Evolutionary conservation across 2,113 vertebrate species (phyloP), one percentile per base, ranked within the genome.

Genomic region (Cryptomyrus ogoouensis): DNA sequence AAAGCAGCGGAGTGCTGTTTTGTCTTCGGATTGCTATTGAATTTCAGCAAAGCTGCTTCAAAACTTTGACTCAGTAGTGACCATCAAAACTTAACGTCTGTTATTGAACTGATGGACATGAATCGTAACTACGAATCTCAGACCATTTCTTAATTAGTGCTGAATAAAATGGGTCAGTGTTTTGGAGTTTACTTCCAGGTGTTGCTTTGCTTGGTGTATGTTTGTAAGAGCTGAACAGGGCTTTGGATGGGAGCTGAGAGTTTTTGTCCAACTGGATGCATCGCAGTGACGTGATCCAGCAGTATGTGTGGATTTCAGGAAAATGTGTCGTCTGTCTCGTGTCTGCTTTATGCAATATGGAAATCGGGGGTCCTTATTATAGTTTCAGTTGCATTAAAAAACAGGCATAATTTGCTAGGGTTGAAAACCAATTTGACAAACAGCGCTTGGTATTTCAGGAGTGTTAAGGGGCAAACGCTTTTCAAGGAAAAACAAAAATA

Each of bases 331-430:
- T 56, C 62, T 86, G 44, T 88, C 6, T 35, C 46, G 39, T 7
- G 66, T 87, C 89, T 90, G 89, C 89, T 52, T 31, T 46, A 86
- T 80, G 66, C 62, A 80, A 19, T 50, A 24, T 87, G 44, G 50
- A 49, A 42, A 80, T 80, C 15, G 15, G 66, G 66, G 35, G 27
- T 19, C 35, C 35, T 80, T 42, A 80, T 39, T 42, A 80, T 39
- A 77, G 70, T 42, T 42, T 42, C 17, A 42, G 0, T 80, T 19
- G 74, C 31, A 2, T n/a, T 80, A 4, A 39, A 74, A 62, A 66
- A 70, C 17, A 1, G 42, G 44, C 83, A 46, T 24, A 21, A 84
- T 21, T 84, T 47, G 42, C 24, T 46, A 84, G 9, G 83, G 24
- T 47, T 84, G 83, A 6, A 44, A 84, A 47, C 83, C 39, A 84